Evolutionary conservation across 2,888 invertebrate genomes (phyloP).

Genomic region (Scotopteryx bipunctaria): DNA sequence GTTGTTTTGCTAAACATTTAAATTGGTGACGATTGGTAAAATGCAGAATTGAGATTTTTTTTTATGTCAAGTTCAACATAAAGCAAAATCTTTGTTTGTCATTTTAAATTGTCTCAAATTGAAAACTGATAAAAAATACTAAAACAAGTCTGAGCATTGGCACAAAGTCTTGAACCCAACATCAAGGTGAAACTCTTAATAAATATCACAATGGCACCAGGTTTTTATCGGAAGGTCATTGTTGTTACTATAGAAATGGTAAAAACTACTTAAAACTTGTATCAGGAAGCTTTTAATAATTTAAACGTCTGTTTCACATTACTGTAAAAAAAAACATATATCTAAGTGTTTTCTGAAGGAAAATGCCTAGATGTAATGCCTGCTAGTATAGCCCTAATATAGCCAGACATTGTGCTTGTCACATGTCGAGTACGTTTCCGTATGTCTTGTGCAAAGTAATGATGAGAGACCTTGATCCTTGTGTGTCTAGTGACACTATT

Average conservation of each 20-base stretch:
- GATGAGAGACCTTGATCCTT: slow-evolving; percentile 10
- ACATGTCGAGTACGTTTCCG: neutral
- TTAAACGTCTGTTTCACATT: neutral
- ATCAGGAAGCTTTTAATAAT: slow-evolving; percentile 17
- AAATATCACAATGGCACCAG: slow-evolving; percentile 30
- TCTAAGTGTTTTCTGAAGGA: neutral
- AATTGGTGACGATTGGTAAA: neutral
- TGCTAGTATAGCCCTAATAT: neutral
- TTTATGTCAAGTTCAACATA: neutral
- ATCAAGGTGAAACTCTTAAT: slow-evolving; percentile 32
- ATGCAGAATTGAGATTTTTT: neutral
- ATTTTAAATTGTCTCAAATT: neutral
- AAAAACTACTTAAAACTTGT: slow-evolving; percentile 23
- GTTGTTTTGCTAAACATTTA: neutral
- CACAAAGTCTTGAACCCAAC: slow-evolving; percentile 24
- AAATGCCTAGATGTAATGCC: neutral
- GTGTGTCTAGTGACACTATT: slow-evolving; percentile 7
- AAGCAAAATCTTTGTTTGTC: neutral
- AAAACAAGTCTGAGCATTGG: slow-evolving; percentile 9
- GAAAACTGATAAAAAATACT: slow-evolving; percentile 15
- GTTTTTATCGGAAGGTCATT: slow-evolving; percentile 34
- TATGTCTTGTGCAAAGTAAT: neutral
- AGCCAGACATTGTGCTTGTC: neutral
- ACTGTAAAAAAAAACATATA: neutral
- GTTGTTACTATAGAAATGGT: slow-evolving; percentile 28